These are phyloP conservation scores for Neoscelio sp. DNA, from an alignment of 2,888 invertebrate genomes.

Conservation along the genomic window DNA sequence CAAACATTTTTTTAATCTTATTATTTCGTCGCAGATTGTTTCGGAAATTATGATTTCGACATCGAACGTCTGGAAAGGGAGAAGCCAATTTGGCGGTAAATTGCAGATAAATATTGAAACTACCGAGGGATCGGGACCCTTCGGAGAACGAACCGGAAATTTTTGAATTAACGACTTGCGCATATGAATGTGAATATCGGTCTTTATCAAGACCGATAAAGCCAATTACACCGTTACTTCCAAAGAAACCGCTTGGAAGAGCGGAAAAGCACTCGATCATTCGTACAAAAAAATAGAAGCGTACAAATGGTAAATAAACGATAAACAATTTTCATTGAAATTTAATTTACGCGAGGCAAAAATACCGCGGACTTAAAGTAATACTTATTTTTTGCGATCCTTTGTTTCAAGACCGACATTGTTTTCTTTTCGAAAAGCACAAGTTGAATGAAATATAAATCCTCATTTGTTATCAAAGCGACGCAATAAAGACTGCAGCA, in stretches of 20 bases:
- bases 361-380: not conserved
- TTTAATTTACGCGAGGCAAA: too few species aligned
- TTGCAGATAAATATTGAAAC: slow-evolving; percentile 78
- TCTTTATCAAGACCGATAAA: not conserved
- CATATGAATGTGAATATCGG: slow-evolving; percentile 42
- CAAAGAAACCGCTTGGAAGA: not conserved
- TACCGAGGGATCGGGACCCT: slow-evolving; percentile 57
- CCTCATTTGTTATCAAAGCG: not conserved
- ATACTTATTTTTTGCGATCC: too few species aligned
- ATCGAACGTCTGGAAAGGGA: slow-evolving; percentile 75
- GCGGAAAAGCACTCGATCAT: too few species aligned
- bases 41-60: slow-evolving; percentile 66
- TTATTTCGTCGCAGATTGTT: slow-evolving; percentile 58
- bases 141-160: slow-evolving; percentile 75
- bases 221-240: not conserved
- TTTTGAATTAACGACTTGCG: slow-evolving; percentile 75
- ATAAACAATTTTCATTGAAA: too few species aligned
- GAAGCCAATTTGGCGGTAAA: slow-evolving; percentile 79
- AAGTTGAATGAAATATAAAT: too few species aligned
- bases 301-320: too few species aligned
- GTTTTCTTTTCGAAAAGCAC: too few species aligned
- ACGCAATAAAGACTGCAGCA: too few species aligned
- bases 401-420: not conserved
- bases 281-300: too few species aligned
- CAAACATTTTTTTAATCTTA: slow-evolving; percentile 55